Evolutionary conservation across 2,113 vertebrate species (phyloP).

Genomic region (human): GRCh38 chrX:2329501-2330000

Average conservation of each 20-base stretch:
- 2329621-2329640: not conserved
- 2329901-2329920: too few species aligned
- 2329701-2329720: rapidly evolving
- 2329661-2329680: too few species aligned
- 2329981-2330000: not conserved
- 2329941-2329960: not conserved
- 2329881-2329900: not conserved
- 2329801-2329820: too few species aligned
- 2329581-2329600: not conserved
- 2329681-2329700: not conserved
- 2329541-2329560: rapidly evolving
- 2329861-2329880: not conserved
- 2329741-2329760: not conserved
- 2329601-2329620: too few species aligned
- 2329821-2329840: rapidly evolving
- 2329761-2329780: rapidly evolving
- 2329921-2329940: rapidly evolving
- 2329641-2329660: not conserved
- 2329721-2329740: not conserved
- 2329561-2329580: not conserved
- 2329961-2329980: not conserved
- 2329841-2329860: too few species aligned
- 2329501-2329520: not conserved
- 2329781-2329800: not conserved
- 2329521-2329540: rapidly evolving